Evolutionary conservation across 2,113 vertebrate genomes (phyloP), one percentile per base, ranked within the genome.

Genomic region (Misgurnus mizolepis): DNA sequence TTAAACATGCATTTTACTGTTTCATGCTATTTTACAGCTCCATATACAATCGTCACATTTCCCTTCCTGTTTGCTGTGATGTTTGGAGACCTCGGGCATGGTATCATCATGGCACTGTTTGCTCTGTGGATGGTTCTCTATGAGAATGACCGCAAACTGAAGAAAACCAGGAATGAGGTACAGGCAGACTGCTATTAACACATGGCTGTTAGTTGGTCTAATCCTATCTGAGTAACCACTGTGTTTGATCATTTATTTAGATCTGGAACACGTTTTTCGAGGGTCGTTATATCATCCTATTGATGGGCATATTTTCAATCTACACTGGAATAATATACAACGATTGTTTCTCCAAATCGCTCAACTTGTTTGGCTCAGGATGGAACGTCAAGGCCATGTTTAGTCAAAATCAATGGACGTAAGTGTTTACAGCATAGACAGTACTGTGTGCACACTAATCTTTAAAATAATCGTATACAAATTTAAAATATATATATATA

Each of bases 251-350:
- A 17, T 60, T 8, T 73, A 22, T 53, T 41, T 72, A 99, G 98
- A 95, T 98, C 88, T 90, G 94, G 93, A 95, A 95, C 82, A 96
- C 93, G 49, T 95, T 99, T 79, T 99, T 96, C 76, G 94, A 98
- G 40, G 98, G 98, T 0, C 93, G 98, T 2, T 99, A 99, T 0
- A 95, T 99, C 84, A 96, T 99, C 76, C 82, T 99, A 82, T 88
- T 99, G 88, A 99, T 99, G 98, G 97, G 98, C 8, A 75, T 98
- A 43, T 99, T 99, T 90, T 99, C 98, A 0, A 86, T 98, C 40
- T 99, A 99, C 86, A 99, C 97, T 3, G 98, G 98, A 45, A 88
- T 99, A 73, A 95, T 99, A 88, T 99, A 99, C 88, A 99, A 99
- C 9, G 98, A 99, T 90, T 99, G 98, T 47, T 99, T 99, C 88